Conservation (phyloP, 2,113 vertebrate genomes). For the Anas platyrhynchos region DNA sequence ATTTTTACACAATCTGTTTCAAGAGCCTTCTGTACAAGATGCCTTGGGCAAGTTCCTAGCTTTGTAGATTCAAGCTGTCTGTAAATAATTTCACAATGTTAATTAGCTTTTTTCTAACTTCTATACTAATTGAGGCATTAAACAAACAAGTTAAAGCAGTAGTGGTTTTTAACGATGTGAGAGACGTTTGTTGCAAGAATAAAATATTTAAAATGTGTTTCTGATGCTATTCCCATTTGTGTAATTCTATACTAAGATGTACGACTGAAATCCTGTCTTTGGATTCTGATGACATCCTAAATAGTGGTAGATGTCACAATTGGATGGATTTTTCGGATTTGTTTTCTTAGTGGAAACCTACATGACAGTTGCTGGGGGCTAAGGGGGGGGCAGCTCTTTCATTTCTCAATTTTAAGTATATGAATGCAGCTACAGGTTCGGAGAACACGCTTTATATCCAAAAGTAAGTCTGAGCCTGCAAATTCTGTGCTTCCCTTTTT, state of each 20-base stretch:
- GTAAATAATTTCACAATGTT: slow-evolving; percentile 71
- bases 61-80: slow-evolving; percentile 72
- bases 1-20: slow-evolving; percentile 67
- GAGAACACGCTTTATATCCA: neutral
- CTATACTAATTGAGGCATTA: slow-evolving; percentile 68
- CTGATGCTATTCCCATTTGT: slow-evolving; percentile 19
- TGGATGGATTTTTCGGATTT: neutral
- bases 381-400: neutral
- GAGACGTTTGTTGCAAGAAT: neutral
- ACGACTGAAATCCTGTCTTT: neutral
- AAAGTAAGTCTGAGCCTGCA: neutral
- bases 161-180: slow-evolving; percentile 35
- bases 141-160: slow-evolving; percentile 63
- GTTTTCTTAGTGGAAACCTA: neutral
- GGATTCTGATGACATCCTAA: neutral
- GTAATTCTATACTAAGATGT: slow-evolving; percentile 3
- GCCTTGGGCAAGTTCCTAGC: slow-evolving; percentile 65
- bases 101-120: slow-evolving; percentile 74
- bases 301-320: neutral
- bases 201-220: slow-evolving; percentile 15
- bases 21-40: slow-evolving; percentile 66
- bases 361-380: neutral
- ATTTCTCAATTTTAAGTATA: neutral
- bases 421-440: neutral
- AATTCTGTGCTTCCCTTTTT: neutral